Base-by-base conservation (phyloP, 2,888 invertebrate species). In the Acanthosoma haemorrhoidale region DNA sequence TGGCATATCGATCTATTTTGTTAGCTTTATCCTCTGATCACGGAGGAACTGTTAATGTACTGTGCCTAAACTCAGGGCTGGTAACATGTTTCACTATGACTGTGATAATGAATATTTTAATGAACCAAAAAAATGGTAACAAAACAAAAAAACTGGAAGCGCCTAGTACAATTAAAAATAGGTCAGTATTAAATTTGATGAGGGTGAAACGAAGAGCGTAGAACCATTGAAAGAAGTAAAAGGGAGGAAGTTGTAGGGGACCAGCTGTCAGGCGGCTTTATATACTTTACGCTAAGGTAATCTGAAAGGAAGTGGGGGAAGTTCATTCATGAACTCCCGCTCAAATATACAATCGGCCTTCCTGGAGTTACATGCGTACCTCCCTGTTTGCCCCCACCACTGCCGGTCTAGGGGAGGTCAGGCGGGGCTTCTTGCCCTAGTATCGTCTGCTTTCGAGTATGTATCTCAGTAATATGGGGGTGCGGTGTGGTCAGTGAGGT, bases 321-420 rank as follows among this genome's bases (percentile, higher is more conserved):
- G 61, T 61, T 61, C 61, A 61, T 61, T 61, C 61, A 61, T 61
- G 61, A 61, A 61, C 21, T 13, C 38, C 16, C 38, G 61, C 21
- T 61, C 61, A 61, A 61, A 61, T 61, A 61, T 61, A 61, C 61
- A 61, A 61, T 61, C 61, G 61, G 32, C 59, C 31, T 2, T 16
- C 32, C 31, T 34, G 21, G 61, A 61, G 61, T 36, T 61, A 61
- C 61, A 61, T 61, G 61, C 61, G 61, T 61, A 61, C 11, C 51
- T 61, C 36, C 36, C 18, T 18, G 21, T 61, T 34, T 60, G 16
- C 61, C 36, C 61, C 61, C 61, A 32, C 61, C 61, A 18, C 61
- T 6, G 8, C 25, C n/a, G n/a, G n/a, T 43, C 18, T 21, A 43
- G 43, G 43, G 21, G n/a, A n/a, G 43, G 41, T 41, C 41, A 41